Conservation (phyloP, 2,888 invertebrate genomes). For the Dysmachus trigonus region DNA sequence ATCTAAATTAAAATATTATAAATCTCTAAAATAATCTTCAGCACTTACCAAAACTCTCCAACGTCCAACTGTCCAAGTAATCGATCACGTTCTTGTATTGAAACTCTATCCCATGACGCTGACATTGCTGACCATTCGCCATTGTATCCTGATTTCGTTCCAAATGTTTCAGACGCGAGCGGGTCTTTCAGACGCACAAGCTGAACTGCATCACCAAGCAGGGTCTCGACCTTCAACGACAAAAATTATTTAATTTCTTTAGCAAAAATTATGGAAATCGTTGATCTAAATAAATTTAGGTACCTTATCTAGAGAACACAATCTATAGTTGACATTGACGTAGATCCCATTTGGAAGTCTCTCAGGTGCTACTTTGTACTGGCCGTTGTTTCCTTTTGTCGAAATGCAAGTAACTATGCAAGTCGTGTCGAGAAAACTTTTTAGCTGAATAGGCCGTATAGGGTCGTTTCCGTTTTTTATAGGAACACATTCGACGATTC, state of each 20-base stretch:
- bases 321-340: conserved; percentile 81
- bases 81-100: conserved; percentile 77
- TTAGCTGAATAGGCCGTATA: conserved; percentile 69
- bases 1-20: no score
- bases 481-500: conserved; percentile 85
- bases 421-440: conserved; percentile 80
- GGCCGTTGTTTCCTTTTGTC: conserved; percentile 59
- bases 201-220: conserved; percentile 75
- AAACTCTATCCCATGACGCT: conserved; percentile 80
- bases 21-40: not conserved
- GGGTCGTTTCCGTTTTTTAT: conserved; percentile 76
- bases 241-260: not conserved
- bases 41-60: conserved; percentile 76
- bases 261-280: not conserved
- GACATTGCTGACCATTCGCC: conserved; percentile 77
- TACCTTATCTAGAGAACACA: conserved; percentile 78
- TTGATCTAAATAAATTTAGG: not conserved
- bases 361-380: conserved; percentile 70
- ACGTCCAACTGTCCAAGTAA: conserved; percentile 72
- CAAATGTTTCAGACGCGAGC: conserved; percentile 66
- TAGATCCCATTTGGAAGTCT: conserved; percentile 74
- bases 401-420: conserved; percentile 82
- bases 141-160: conserved; percentile 71
- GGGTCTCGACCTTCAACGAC: conserved; percentile 71
- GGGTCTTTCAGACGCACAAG: conserved; percentile 78